Evolutionary conservation across 2,888 invertebrate genomes (phyloP), one percentile per base, ranked within the genome.

Genomic region (Eupsilia transversa): DNA sequence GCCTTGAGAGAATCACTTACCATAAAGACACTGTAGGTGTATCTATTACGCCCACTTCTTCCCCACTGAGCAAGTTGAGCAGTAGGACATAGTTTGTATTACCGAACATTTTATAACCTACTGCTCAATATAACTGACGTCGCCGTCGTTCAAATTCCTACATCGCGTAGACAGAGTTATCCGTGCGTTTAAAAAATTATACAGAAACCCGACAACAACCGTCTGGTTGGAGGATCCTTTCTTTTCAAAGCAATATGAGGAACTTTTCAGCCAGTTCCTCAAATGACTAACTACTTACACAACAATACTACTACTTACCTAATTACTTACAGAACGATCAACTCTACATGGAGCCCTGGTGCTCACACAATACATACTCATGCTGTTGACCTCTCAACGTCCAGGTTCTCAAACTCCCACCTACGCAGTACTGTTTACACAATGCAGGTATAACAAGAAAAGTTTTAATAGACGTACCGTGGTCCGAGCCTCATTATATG

Each of bases 371-470:
- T 35, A 71, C 35, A 35, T 27, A 30, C 30, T 63, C 33, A 30
- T n/a, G 14, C 20, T 30, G 12, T 56, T 49, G 41, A 74, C 59
- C 70, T 30, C 4, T 41, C 23, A 54, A 27, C 57, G 7, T 17
- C n/a, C 63, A 59, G 43, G 56, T 52, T 57, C 72, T 61, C 60
- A 57, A 71, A 68, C 38, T 59, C 68, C 43, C 17, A 64, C 56
- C 30, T 43, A 66, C 49, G 10, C 61, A 12, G 12, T 12, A 59
- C 69, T 85, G 76, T 83, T 82, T 85, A 78, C 75, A 82, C 84
- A 86, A 77, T 80, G 78, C 84, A 75, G 64, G 82, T 70, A 69
- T 87, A 88, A 88, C 85, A 83, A 84, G 89, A 87, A 88, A 88
- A 88, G 86, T 88, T 88, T 88, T 86, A 86, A 88, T 86, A 86